These are phyloP conservation scores for Fratercula arctica DNA, from an alignment of 2,797 vertebrate species.

Conservation along the genomic window DNA sequence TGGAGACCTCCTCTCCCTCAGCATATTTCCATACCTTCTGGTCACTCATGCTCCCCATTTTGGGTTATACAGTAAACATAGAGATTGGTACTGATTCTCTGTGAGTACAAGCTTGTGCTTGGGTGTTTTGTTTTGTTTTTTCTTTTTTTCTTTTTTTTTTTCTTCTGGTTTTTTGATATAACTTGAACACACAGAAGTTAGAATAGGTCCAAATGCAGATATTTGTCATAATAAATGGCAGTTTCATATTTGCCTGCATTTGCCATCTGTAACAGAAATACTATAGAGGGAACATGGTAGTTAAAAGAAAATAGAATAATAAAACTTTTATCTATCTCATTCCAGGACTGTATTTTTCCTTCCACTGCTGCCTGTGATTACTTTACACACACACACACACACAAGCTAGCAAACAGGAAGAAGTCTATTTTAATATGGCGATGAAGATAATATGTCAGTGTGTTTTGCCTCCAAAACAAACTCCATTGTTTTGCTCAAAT, in stretches of 20 bases:
- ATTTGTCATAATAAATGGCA: background rate
- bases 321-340: background rate
- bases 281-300: background rate
- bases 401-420: background rate
- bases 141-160: background rate
- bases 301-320: background rate
- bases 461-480: background rate
- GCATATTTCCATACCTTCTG: background rate
- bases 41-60: background rate
- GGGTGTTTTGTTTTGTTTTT: background rate
- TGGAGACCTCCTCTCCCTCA: background rate
- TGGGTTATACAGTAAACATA: background rate
- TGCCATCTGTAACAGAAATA: background rate
- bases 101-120: background rate
- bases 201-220: background rate
- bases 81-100: background rate
- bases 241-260: background rate
- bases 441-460: background rate
- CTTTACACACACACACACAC: fast-evolving
- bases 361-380: background rate
- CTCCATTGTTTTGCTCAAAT: background rate
- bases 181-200: background rate
- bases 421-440: background rate
- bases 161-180: background rate
- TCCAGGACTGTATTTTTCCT: background rate